Evolutionary conservation across 2,113 vertebrate genomes (phyloP).

Genomic region (Narcine bancroftii): DNA sequence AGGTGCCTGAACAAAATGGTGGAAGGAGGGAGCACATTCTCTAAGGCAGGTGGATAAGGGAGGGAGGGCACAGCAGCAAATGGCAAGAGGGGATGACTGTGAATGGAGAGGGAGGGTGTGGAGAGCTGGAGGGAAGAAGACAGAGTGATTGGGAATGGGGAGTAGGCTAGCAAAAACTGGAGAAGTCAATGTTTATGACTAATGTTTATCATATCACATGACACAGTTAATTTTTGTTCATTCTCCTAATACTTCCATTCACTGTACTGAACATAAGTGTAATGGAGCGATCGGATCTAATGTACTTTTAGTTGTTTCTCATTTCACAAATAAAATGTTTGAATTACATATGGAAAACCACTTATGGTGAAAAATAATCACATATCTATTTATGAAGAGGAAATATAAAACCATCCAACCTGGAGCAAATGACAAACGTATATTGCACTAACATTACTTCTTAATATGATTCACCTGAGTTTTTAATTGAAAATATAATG

Average conservation of each 20-base stretch:
- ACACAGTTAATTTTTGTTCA: neutral
- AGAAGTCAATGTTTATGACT: too few relatives aligned
- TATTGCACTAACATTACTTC: neutral
- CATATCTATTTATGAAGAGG: neutral
- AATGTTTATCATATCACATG: neutral
- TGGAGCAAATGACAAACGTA: neutral
- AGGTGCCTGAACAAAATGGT: too few relatives aligned
- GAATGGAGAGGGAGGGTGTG: too few relatives aligned
- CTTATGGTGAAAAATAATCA: neutral
- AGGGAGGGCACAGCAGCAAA: too few relatives aligned
- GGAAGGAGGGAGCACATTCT: too few relatives aligned
- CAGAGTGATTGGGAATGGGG: too few relatives aligned
- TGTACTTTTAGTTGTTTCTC: neutral
- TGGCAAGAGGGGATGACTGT: too few relatives aligned
- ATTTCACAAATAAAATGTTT: conserved; percentile 3
- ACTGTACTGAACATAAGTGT: neutral
- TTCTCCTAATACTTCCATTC: neutral
- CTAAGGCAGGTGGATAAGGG: too few relatives aligned
- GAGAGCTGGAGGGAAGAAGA: too few relatives aligned
- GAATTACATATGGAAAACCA: conserved; percentile 6
- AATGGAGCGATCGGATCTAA: neutral
- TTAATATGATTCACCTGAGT: neutral
- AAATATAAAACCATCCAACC: neutral
- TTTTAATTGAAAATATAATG: neutral
- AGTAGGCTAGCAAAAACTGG: too few relatives aligned